A percentile compares a stretch with the other conserved stretches of the same genome.
phyloP scores from a whole-genome alignment of 2,113 vertebrate genomes.

The Loxodonta africana region DNA sequence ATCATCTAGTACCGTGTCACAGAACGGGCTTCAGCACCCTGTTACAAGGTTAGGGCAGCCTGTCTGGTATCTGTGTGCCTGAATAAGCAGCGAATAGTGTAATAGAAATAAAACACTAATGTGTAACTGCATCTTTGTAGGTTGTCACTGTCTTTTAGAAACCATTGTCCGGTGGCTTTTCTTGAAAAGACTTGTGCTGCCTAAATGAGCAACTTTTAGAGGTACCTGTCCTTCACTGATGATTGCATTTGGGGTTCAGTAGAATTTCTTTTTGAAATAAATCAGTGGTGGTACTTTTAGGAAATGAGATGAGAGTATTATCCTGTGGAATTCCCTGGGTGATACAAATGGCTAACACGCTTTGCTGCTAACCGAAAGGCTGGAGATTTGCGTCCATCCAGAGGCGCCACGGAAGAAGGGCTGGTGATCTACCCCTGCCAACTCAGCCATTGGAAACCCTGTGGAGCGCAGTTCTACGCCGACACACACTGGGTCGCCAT shows the following conservation, averaged over 20 bases:
- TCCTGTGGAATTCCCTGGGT: not conserved
- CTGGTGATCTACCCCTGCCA: not conserved
- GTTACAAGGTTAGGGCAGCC: not conserved
- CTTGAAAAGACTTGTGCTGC: not conserved
- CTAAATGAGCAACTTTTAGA: not conserved
- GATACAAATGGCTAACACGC: not conserved
- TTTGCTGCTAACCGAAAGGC: not conserved
- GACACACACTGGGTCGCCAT: not conserved
- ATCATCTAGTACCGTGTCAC: not conserved
- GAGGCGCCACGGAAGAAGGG: not conserved
- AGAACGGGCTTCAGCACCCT: rapidly evolving
- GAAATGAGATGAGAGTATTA: not conserved
- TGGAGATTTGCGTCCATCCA: not conserved
- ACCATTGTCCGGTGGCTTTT: not conserved
- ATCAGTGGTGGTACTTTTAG: not conserved
- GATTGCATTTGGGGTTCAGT: not conserved
- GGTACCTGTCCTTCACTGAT: rapidly evolving
- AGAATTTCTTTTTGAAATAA: not conserved
- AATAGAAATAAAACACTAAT: not conserved
- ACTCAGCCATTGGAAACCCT: not conserved
- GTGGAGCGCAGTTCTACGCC: not conserved
- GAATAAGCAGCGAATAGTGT: not conserved
- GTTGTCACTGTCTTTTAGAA: not conserved
- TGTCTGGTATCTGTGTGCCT: rapidly evolving
- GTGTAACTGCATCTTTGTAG: rapidly evolving